These are phyloP conservation scores for Gymnocephalus cernua DNA, from an alignment of 2,113 vertebrate genomes.

Conservation along the genomic window DNA sequence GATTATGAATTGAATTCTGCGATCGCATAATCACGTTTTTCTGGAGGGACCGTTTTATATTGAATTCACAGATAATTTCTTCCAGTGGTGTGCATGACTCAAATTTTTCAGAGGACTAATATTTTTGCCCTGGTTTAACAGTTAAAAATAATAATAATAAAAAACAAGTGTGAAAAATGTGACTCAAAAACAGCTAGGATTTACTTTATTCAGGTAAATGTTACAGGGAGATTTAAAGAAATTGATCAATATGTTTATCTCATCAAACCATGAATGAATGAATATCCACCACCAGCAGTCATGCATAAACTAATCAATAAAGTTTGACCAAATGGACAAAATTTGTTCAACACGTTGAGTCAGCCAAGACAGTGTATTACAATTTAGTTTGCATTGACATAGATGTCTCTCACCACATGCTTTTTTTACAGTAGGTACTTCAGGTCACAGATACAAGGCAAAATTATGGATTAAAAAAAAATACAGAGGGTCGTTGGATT, in stretches of 20 bases:
- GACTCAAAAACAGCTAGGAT: constrained; percentile 22
- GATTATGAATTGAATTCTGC: no score
- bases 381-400: background rate
- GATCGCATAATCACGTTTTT: no score
- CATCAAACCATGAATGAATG: constrained; percentile 27
- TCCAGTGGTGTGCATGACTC: background rate
- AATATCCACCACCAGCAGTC: constrained; percentile 11
- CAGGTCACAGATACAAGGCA: background rate
- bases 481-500: background rate
- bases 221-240: constrained; percentile 40
- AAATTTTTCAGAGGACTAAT: background rate
- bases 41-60: no score
- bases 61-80: background rate
- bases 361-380: background rate
- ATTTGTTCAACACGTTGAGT: constrained; percentile 5
- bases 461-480: background rate
- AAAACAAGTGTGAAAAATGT: no score
- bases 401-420: background rate
- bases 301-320: constrained; percentile 17
- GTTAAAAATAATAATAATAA: background rate
- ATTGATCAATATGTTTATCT: constrained; percentile 35
- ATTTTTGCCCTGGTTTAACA: background rate
- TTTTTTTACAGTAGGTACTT: background rate
- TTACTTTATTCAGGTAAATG: constrained; percentile 63
- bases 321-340: constrained; percentile 6